Evolutionary conservation across 2,888 invertebrate genomes (phyloP), one percentile per base, ranked within the genome.

Genomic region (Coecobrya sp.): DNA sequence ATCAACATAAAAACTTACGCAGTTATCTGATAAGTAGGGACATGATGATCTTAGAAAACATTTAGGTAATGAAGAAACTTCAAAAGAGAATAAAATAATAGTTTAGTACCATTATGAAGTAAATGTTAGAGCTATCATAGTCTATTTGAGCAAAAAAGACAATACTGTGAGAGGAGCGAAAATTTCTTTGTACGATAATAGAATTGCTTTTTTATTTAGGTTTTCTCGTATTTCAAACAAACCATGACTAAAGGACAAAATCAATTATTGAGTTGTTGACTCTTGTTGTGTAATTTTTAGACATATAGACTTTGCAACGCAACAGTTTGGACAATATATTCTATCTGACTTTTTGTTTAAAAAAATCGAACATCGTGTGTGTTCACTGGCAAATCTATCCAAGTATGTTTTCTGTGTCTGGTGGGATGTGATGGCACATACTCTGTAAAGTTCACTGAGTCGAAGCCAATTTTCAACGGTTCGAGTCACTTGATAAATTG

Each of bases 401-500:
- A 36, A 36, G 3, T 36, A 16, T 36, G 70, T 70, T 27, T 22
- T 10, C 10, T 5, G 27, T 65, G 65, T 27, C 8, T 65, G 27
- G 16, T 13, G 65, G 8, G 7, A 7, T 65, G 13, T n/a, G 30
- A 19, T 13, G 8, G 25, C 5, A 7, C n/a, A 70, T 7, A 25
- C 22, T 49, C 16, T 36, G 59, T 5, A 62, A 59, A 82, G 30
- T 62, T 82, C 36, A 82, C n/a, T 82, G 36, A 82, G 36, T 36
- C 62, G 59, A 10, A 59, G 36, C 59, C 82, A 59, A 59, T 59
- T 82, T 36, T 82, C 82, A 82, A 55, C 82, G 59, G 82, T 30
- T 82, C 30, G 30, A 82, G 62, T 59, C 10, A 59, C 59, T 36
- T 82, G 36, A 82, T 59, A 82, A 82, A 82, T 59, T 59, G 79